Base-by-base conservation (phyloP, 1,140 invertebrate genomes). In the Sitophilus oryzae region DNA sequence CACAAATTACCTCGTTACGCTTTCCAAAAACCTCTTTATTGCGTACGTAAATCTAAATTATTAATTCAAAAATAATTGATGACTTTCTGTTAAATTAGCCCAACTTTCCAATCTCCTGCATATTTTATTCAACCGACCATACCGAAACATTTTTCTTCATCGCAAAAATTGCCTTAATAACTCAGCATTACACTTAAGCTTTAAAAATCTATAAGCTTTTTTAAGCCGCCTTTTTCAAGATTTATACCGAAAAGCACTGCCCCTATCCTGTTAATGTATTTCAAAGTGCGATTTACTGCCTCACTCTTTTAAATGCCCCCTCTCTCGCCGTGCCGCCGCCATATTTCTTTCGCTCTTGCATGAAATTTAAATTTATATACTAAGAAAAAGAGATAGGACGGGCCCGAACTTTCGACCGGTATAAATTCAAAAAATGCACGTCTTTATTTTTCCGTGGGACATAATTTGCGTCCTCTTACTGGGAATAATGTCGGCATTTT, bases 181-280 rank as follows among this genome's bases (percentile, higher is more conserved):
- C 14, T 9, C 9, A 3, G 38, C 9, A 41, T 41, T 15, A 41
- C 14, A 41, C 10, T 19, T 41, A 44, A 44, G 20, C 15, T 16
- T n/a, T 20, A 20, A 48, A 48, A 19, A 48, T 37, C 46, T 20
- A 48, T 48, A 37, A 21, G n/a, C 30, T 37, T 48, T 14, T 25
- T 37, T 8, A 20, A 15, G 11, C 5, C 25, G 5, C 25, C 16
- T 51, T 25, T 51, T 41, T 21, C 1, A 42, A 14, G 49, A 57
- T 51, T 57, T 57, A 57, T 51, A 11, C 23, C 2, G 16, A 15
- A 43, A 44, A 52, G 55, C 18, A 35, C 48, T 52, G 49, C 55
- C 55, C 41, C 22, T 37, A 44, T 48, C 11, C 30, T 57, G 55
- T 57, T 38, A 57, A 57, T 57, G 41, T 57, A 57, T 57, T 57